Base-by-base conservation (phyloP, 2,797 vertebrate genomes). In the Coregonus ussuriensis region DNA sequence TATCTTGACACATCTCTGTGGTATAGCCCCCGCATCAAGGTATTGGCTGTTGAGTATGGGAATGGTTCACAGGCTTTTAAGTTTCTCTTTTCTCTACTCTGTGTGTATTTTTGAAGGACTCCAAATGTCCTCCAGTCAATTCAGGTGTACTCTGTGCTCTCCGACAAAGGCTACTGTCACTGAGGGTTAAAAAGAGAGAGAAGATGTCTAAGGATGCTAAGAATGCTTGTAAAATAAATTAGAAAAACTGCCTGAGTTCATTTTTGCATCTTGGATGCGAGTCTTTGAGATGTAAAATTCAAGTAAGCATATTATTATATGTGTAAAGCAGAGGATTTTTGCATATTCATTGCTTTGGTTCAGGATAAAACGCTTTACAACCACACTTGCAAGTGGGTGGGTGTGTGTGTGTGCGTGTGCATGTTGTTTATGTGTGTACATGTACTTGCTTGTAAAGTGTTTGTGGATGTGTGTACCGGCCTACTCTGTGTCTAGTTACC, bases 261-360 rank as follows among this genome's bases (percentile, higher is more conserved):
- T 62, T 9, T 21, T 25, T 11, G 56, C 54, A 59, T n/a, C 54
- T 6, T 59, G 54, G 54, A 59, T 4, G 5, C 1, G 29, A 33
- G 63, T 66, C 63, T 82, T 47, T 47, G 84, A 86, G 82, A 68
- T 84, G 81, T 81, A 81, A 84, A 87, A 79, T 52, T 9, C 4
- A 31, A 78, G 83, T 69, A 18, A 69, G 16, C 72, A 59, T 68
- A 16, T 72, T 72, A 72, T 85, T 85, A 81, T 77, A n/a, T 6
- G n/a, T 6, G 74, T 66, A 29, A 74, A 75, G 80, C 41, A 47
- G 11, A 47, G 9, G 80, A 81, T 72, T 83, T 47, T 68, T 74
- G 52, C 71, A 51, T 77, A 71, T 77, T 69, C 71, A n/a, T 63
- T 14, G 35, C 21, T 6, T 13, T 9, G 0, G 56, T 53, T 72